Conservation (phyloP, 2,797 vertebrate species). For the Peromyscus attwateri region DNA sequence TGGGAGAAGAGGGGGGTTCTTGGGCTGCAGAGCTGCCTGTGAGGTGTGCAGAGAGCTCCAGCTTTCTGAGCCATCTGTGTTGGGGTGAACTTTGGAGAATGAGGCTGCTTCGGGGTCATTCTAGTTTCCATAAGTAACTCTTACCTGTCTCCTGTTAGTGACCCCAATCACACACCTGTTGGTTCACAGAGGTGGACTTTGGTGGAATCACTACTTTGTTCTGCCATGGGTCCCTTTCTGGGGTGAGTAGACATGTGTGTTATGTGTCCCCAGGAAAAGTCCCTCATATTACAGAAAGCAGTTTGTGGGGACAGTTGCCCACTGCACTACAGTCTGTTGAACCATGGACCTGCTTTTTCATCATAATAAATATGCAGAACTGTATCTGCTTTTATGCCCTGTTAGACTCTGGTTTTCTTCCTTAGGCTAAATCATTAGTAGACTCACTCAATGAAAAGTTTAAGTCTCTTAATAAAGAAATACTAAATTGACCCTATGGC, state of each 20-base stretch:
- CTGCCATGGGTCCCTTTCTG: neutral
- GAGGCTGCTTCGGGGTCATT: neutral
- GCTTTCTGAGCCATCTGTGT: neutral
- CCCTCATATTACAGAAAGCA: neutral
- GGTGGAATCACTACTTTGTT: neutral
- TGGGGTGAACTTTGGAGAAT: neutral
- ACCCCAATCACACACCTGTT: neutral
- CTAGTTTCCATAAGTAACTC: too few relatives aligned
- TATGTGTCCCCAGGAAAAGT: neutral
- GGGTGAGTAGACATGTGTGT: neutral
- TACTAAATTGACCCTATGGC: constrained; percentile 39
- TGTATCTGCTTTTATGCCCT: neutral
- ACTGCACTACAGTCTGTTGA: neutral
- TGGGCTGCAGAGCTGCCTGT: neutral
- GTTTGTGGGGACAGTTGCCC: neutral
- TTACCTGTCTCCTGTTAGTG: too few relatives aligned
- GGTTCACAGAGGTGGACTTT: neutral
- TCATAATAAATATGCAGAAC: neutral
- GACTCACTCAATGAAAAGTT: constrained; percentile 55
- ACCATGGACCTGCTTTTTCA: neutral
- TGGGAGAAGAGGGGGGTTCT: neutral
- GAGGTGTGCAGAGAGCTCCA: neutral
- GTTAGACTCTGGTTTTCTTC: constrained; percentile 36
- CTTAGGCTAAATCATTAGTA: constrained; percentile 4
- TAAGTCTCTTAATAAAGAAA: constrained; percentile 32